Evolutionary conservation across 2,888 invertebrate genomes (phyloP).

Genomic region (Polia nebulosa): DNA sequence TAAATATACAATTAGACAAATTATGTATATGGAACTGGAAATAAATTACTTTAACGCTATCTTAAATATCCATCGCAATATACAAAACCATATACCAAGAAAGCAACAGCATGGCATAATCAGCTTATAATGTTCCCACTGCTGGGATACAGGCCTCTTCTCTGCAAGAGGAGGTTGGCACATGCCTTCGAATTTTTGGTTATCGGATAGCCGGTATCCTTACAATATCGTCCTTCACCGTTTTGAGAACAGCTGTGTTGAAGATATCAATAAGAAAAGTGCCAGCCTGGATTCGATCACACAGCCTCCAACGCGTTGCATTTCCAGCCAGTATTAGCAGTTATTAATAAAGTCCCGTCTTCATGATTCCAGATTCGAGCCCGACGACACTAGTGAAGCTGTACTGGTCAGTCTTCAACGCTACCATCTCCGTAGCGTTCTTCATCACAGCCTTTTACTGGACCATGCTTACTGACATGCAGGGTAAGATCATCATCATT

Average conservation of each 20-base stretch:
- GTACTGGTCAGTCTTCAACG: slow-evolving; percentile 83
- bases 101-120: too few relatives aligned
- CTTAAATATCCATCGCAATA: too few relatives aligned
- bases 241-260: neutral
- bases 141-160: too few relatives aligned
- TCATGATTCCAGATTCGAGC: slow-evolving; percentile 78
- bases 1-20: neutral
- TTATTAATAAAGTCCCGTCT: neutral
- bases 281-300: neutral
- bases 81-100: too few relatives aligned
- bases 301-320: neutral
- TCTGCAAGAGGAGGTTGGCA: too few relatives aligned
- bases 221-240: neutral
- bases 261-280: neutral
- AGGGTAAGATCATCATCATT: slow-evolving; percentile 67
- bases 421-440: slow-evolving; percentile 80
- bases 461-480: slow-evolving; percentile 72
- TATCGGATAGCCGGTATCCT: neutral
- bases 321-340: neutral
- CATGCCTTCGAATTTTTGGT: neutral
- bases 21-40: neutral
- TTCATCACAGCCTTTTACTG: slow-evolving; percentile 87
- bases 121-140: neutral
- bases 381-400: slow-evolving; percentile 81
- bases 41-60: too few relatives aligned